phyloP scores from a whole-genome alignment of 2,113 vertebrate species.

The Heloderma charlesbogerti region DNA sequence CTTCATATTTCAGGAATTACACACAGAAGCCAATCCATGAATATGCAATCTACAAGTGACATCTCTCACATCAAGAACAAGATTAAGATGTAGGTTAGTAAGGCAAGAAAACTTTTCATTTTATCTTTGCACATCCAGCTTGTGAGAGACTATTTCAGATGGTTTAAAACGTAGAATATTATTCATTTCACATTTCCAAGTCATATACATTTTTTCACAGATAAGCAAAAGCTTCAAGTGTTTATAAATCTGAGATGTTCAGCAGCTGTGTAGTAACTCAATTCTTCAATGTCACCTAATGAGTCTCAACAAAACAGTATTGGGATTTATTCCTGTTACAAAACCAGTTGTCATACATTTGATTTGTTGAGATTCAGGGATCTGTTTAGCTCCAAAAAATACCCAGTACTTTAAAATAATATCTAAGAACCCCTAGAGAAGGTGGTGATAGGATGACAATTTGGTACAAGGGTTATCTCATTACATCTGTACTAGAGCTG shows the following conservation, averaged over 20 bases:
- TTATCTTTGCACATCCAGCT: constrained; percentile 56
- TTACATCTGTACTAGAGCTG: neutral
- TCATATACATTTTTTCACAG: constrained; percentile 78
- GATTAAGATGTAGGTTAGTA: constrained; percentile 71
- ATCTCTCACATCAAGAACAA: constrained; percentile 68
- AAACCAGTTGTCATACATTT: constrained; percentile 6
- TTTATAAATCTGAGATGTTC: constrained; percentile 82
- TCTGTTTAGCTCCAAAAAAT: neutral
- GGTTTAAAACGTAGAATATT: constrained; percentile 58
- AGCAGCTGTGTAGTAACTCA: constrained; percentile 78
- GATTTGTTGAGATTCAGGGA: neutral
- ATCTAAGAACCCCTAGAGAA: neutral
- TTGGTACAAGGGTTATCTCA: neutral
- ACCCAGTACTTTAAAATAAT: neutral
- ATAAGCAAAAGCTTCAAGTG: constrained; percentile 84
- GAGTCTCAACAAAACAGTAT: constrained; percentile 63
- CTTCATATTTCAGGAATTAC: constrained; percentile 39
- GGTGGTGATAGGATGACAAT: too few relatives aligned
- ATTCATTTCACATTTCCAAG: constrained; percentile 74
- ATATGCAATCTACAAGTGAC: constrained; percentile 54
- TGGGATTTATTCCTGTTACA: constrained; percentile 25
- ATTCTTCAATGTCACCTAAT: constrained; percentile 71
- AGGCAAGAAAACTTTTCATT: constrained; percentile 71
- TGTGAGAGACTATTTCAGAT: constrained; percentile 67
- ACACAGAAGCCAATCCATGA: constrained; percentile 47